Conservation (phyloP, 2,888 invertebrate species). For the Congeria kusceri region DNA sequence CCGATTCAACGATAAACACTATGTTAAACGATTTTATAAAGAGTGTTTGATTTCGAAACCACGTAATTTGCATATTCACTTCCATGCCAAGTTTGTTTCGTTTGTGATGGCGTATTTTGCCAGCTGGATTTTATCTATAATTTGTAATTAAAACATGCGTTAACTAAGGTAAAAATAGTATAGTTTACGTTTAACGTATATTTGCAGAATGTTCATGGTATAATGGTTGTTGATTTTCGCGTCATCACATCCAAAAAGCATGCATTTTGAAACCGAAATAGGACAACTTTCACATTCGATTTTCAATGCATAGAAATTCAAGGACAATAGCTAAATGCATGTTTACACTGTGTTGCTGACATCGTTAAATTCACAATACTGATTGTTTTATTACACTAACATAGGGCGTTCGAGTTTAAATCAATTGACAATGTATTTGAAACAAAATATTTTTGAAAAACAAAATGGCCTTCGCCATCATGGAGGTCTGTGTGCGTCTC, state of each 20-base stretch:
- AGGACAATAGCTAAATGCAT: constrained; percentile 8
- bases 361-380: background rate
- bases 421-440: background rate
- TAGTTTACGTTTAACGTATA: too few species aligned
- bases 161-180: background rate
- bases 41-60: constrained; percentile 54
- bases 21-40: too few species aligned
- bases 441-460: background rate
- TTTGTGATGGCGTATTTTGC: constrained; percentile 41
- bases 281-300: constrained; percentile 64
- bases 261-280: constrained; percentile 20
- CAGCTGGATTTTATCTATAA: background rate
- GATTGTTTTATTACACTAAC: too few species aligned
- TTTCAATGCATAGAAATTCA: constrained; percentile 16
- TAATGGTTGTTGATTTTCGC: too few species aligned
- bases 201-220: too few species aligned
- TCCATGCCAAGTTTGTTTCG: constrained; percentile 50
- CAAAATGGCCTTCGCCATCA: constrained; percentile 9
- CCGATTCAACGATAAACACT: too few species aligned
- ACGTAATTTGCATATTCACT: constrained; percentile 27
- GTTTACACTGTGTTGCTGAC: background rate
- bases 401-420: too few species aligned
- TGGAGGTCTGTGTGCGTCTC: background rate
- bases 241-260: background rate
- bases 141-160: too few species aligned